Percentiles rank a stretch among this genome's conserved stretches.
Conservation (phyloP, 2,113 vertebrate genomes). For the Protobothrops mucrosquamatus region DNA sequence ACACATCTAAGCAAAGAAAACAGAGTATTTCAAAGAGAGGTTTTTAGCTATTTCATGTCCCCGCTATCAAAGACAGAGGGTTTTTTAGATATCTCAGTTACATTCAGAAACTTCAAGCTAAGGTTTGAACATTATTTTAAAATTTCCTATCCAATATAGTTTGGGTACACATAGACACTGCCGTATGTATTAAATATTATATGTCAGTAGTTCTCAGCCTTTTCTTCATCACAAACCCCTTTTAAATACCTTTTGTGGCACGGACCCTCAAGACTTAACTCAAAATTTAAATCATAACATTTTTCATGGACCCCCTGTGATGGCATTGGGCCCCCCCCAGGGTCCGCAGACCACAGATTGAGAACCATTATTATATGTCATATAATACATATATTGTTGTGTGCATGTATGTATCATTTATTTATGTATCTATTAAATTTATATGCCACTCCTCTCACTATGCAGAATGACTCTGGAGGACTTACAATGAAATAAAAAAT, state of each 20-base stretch:
- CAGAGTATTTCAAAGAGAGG: constrained; percentile 13
- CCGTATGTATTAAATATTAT: background rate
- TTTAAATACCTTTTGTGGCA: background rate
- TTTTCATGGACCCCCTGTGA: background rate
- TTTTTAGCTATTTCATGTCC: background rate
- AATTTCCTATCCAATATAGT: background rate
- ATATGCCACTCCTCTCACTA: background rate
- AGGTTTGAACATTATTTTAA: background rate
- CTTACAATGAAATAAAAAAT: background rate
- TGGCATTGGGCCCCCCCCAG: background rate
- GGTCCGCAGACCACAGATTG: background rate
- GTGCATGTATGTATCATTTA: background rate
- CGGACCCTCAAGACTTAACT: background rate
- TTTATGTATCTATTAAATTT: background rate
- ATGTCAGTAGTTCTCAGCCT: background rate
- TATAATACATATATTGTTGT: background rate
- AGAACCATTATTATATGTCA: background rate
- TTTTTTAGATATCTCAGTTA: background rate
- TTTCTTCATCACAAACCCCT: background rate
- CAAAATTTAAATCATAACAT: background rate
- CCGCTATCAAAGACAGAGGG: background rate
- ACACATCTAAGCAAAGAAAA: background rate
- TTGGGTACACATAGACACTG: background rate
- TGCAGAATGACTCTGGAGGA: background rate
- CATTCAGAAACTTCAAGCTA: accelerated